Conservation (phyloP, 2,113 vertebrate species). For the Tetrax tetrax region DNA sequence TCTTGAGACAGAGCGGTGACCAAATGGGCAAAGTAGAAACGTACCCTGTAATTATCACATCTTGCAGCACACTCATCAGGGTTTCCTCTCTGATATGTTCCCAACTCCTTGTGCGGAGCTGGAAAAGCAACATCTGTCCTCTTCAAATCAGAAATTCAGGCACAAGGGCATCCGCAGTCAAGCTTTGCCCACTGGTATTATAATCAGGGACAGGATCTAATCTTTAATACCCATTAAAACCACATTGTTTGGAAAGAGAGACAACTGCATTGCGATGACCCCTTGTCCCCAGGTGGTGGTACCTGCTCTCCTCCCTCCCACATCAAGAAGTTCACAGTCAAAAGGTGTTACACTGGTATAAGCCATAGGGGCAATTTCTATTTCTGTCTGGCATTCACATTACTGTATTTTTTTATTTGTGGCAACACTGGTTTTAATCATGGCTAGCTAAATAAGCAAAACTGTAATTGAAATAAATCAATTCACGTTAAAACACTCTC, state of each 20-base stretch:
- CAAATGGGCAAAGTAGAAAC: fast-evolving
- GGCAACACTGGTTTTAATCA: background rate
- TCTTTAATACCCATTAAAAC: background rate
- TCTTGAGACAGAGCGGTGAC: background rate
- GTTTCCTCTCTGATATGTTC: fast-evolving
- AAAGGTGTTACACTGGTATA: background rate
- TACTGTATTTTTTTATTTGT: background rate
- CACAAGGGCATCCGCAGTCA: background rate
- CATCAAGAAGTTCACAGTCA: background rate
- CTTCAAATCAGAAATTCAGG: background rate
- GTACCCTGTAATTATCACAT: fast-evolving
- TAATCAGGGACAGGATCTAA: background rate
- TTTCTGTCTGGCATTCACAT: background rate
- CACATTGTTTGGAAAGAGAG: background rate
- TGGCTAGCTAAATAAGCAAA: background rate
- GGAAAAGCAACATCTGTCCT: background rate
- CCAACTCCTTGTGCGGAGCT: fast-evolving
- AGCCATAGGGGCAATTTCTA: background rate
- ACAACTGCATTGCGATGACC: background rate
- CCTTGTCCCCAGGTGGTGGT: background rate
- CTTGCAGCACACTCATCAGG: background rate
- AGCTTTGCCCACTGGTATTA: background rate
- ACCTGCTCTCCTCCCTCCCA: background rate
- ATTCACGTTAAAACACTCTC: background rate
- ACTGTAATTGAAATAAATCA: background rate